Base-by-base conservation (phyloP, 2,888 invertebrate species). In the Smittia aterrima region DNA sequence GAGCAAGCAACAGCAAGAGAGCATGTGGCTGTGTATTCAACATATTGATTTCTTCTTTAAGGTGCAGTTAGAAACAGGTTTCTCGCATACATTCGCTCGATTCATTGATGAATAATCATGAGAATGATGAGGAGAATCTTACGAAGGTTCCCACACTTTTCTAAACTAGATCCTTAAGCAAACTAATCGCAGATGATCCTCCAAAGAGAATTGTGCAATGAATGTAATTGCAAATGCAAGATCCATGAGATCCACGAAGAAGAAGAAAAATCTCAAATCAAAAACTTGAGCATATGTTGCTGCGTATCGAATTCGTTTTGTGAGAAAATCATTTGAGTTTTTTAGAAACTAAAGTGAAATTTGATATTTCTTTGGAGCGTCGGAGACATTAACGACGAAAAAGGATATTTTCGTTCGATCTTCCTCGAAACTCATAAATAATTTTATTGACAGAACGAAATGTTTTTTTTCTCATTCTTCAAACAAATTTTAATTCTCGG, bases 51-150 rank as follows among this genome's bases (percentile, higher is more conserved):
- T 22, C 70, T 41, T 54, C 22, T 25, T 40, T 25, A 72, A 72
- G 72, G 72, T 72, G 72, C 72, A 72, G 53, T 72, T 54, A 72
- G 38, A 58, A 72, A 72, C 72, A 27, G 27, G 72, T 72, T 72
- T 72, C 58, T 22, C 13, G 13, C 20, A 62, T 9, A 54, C 70
- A 70, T 13, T 11, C 22, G 41, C 41, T 9, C 18, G 32, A 20
- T 24, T 41, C 16, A 41, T 70, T 24, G 25, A n/a, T 24, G 27
- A 24, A 27, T 64, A 25, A 64, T 47, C 2, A 64, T 25, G 16
- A 3, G 25, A 27, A 27, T 27, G 64, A 27, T 27, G 20, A 1
- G n/a, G n/a, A 64, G 64, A 13, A 24, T 22, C 20, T 18, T 20
- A 11, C 22, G 16, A 58, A 64, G 4, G 3, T 64, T 64, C 64